Evolutionary conservation across 2,113 vertebrate genomes (phyloP), one percentile per base, ranked within the genome.

Genomic region (Oostethus manadensis): DNA sequence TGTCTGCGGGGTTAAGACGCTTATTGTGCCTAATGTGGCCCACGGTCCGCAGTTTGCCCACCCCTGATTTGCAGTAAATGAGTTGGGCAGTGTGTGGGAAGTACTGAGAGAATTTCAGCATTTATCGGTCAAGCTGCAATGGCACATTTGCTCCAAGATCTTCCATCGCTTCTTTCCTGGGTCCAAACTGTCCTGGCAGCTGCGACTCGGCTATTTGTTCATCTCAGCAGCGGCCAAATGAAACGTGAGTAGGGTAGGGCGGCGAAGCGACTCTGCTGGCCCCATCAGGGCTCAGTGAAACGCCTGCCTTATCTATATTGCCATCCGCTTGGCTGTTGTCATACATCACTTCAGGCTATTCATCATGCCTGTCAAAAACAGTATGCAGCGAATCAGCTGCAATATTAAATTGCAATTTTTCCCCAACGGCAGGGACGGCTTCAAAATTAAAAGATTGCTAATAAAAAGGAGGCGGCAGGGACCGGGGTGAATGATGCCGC

Each of bases 341-440:
- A 90, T 89, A 88, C 89, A 87, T 88, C 88, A 89, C 87, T 84
- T 86, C 63, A 76, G 83, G 82, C 89, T 78, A 91, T 91, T 88
- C 85, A 91, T 91, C 90, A 89, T 69, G 20, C 56, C 82, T 88
- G 86, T 89, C 89, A 87, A 76, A 84, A 88, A 86, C 81, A 81
- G 77, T 88, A 85, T 85, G 84, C 81, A 82, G 84, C 82, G 87
- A 84, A 88, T 89, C 87, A 88, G 84, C 84, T 82, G 84, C 76
- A 64, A 86, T 89, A 89, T 89, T 90, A 89, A 88, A 89, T 87
- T 80, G 80, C 80, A 77, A 84, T 90, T 87, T 88, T 73, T 84
- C 74, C 79, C 53, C 66, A 64, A 77, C 79, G 79, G 83, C 56
- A 60, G 78, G 76, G 74, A 77, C 79, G 72, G 84, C 70, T 84